Evolutionary conservation across 92 coral and sea anemone species (phyloP), one percentile per base, ranked within the genome.

Genomic region (Bergia sp.): DNA sequence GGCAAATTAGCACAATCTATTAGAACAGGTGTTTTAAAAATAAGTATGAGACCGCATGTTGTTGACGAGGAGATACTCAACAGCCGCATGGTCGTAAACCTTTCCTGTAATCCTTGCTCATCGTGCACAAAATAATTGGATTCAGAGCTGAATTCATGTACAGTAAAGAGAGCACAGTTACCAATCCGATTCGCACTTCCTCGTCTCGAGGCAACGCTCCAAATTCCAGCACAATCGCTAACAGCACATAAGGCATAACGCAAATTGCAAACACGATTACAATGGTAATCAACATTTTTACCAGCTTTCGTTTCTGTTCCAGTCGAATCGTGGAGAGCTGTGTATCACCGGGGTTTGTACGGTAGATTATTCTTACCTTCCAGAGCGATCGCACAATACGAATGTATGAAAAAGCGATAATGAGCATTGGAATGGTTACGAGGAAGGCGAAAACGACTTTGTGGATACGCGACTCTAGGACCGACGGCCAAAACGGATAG

Each of bases 71-170:
- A 55, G 73, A 42, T 47, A 4, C 57, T 89, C 88, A 91, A 74
- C 94, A 92, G 20, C 94, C 94, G 80, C 98, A 95, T 9, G 98
- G 98, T 43, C 95, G 81, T 8, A 95, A 78, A 7, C 96, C 98
- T 71, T 89, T 94, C 64, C 98, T 88, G 76, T 95, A 97, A 79
- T 97, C 99, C 81, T 97, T 97, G 91, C 99, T 97, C 99, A 97
- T 97, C 9, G 94, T 94, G 64, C 98, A 94, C 73, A 97, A 86
- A 89, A 97, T 96, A 75, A 97, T 76, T 0, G 99, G 99, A 77
- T 97, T 96, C 42, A 97, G 92, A 10, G 99, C 99, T 53, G 98
- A 96, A 87, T 97, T 96, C 44, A 96, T 87, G 85, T 94, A 97
- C 23, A 97, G 86, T 40, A 95, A 76, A 29, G 99, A 95, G 78